phyloP scores from a whole-genome alignment of 2,888 invertebrate genomes.

The Allygus modestus region DNA sequence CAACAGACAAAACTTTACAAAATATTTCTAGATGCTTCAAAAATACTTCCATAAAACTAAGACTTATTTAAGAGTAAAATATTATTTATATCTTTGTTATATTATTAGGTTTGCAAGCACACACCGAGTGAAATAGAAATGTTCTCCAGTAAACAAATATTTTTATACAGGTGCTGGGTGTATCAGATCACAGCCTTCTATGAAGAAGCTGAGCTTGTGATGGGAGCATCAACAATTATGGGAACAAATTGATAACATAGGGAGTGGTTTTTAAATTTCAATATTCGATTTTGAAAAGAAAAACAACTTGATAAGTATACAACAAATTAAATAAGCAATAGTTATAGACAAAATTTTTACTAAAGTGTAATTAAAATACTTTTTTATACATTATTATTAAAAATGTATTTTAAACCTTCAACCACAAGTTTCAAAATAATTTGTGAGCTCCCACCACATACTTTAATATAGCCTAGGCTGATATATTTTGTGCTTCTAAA shows the following conservation, averaged over 20 bases:
- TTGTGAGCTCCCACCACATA: slow-evolving; percentile 32
- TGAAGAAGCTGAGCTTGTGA: slow-evolving; percentile 48
- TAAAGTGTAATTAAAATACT: too few relatives aligned
- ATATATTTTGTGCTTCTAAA: slow-evolving; percentile 59
- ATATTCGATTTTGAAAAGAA: too few relatives aligned
- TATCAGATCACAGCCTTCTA: slow-evolving; percentile 51
- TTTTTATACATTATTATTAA: too few relatives aligned
- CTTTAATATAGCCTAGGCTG: slow-evolving; percentile 32
- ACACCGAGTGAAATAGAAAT: slow-evolving; percentile 34
- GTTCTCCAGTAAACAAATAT: slow-evolving; percentile 19
- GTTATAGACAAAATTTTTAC: too few relatives aligned
- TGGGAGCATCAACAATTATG: background rate
- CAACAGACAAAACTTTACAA: slow-evolving; percentile 55
- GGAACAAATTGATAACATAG: background rate
- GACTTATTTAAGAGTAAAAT: slow-evolving; percentile 39
- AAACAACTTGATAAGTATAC: too few relatives aligned
- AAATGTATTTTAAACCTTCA: too few relatives aligned
- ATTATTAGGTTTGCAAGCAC: slow-evolving; percentile 42
- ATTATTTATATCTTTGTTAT: slow-evolving; percentile 46
- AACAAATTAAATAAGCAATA: too few relatives aligned
- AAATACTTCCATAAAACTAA: slow-evolving; percentile 53
- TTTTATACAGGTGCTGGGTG: slow-evolving; percentile 39
- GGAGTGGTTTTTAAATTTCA: too few relatives aligned
- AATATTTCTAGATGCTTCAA: slow-evolving; percentile 53
- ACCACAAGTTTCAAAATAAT: too few relatives aligned